Evolutionary conservation across 2,888 invertebrate species (phyloP).

Genomic region (Seladonia tumulorum): DNA sequence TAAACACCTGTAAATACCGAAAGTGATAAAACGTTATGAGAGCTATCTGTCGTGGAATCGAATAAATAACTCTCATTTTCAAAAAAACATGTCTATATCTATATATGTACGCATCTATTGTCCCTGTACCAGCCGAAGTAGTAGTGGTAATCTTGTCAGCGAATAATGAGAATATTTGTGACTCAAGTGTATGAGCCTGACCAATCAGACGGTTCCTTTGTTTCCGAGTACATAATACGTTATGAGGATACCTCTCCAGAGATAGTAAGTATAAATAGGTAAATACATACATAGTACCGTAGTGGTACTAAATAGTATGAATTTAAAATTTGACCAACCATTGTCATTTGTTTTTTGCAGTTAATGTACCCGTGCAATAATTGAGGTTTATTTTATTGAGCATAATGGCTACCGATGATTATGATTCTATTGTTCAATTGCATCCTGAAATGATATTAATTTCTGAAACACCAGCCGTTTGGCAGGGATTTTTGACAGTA

Average conservation of each 20-base stretch:
- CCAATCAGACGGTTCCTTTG: too few species aligned
- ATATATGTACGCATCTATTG: too few species aligned
- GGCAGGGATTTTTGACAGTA: slow-evolving; percentile 77
- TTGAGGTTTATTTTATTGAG: neutral
- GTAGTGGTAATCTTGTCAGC: neutral
- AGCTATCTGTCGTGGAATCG: neutral
- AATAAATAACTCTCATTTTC: neutral
- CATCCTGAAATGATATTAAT: slow-evolving; percentile 78
- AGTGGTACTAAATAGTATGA: neutral
- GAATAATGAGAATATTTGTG: neutral
- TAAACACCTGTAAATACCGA: too few species aligned
- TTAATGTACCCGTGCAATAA: neutral
- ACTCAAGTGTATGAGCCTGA: too few species aligned
- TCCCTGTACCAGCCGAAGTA: neutral
- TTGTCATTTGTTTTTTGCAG: neutral
- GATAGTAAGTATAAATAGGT: too few species aligned
- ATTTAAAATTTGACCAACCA: neutral
- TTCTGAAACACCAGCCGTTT: slow-evolving; percentile 74
- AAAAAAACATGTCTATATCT: neutral
- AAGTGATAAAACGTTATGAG: neutral
- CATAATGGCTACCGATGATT: slow-evolving; percentile 37
- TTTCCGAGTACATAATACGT: too few species aligned
- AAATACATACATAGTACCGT: too few species aligned
- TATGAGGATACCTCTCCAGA: too few species aligned
- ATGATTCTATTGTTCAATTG: slow-evolving; percentile 66